Conservation (phyloP, 1,140 invertebrate genomes). For the Zaprionus vittiger region DNA sequence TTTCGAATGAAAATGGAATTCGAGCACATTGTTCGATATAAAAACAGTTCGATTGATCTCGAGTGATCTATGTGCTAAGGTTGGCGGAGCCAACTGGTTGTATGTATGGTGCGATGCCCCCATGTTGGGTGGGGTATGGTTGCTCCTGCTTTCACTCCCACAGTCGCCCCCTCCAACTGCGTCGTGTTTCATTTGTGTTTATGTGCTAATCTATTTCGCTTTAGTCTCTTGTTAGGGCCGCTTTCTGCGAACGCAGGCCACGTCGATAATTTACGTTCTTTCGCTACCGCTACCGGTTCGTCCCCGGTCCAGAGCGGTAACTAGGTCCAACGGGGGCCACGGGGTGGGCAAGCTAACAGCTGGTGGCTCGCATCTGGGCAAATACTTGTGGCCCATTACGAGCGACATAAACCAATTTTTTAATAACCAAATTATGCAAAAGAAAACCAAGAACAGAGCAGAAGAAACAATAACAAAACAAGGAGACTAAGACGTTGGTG, state of each 20-base stretch:
- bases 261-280: conserved; percentile 33
- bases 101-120: neutral
- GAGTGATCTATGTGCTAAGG: conserved; percentile 9
- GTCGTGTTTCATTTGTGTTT: conserved; percentile 26
- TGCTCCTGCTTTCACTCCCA: conserved; percentile 34
- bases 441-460: conserved; percentile 26
- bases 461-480: conserved; percentile 16
- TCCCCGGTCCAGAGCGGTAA: neutral
- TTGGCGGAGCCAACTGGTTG: neutral
- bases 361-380: conserved; percentile 16
- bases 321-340: neutral
- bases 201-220: conserved; percentile 35
- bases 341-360: neutral
- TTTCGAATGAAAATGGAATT: conserved; percentile 4
- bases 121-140: neutral
- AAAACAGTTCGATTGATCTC: conserved; percentile 24
- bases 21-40: neutral
- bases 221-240: conserved; percentile 8
- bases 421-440: conserved; percentile 79
- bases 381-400: conserved; percentile 68
- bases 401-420: conserved; percentile 77
- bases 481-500: conserved; percentile 15
- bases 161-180: neutral
- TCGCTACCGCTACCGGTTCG: conserved; percentile 10
- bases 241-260: conserved; percentile 15